phyloP scores from a whole-genome alignment of 2,888 invertebrate genomes.

The Coelopa pilipes region DNA sequence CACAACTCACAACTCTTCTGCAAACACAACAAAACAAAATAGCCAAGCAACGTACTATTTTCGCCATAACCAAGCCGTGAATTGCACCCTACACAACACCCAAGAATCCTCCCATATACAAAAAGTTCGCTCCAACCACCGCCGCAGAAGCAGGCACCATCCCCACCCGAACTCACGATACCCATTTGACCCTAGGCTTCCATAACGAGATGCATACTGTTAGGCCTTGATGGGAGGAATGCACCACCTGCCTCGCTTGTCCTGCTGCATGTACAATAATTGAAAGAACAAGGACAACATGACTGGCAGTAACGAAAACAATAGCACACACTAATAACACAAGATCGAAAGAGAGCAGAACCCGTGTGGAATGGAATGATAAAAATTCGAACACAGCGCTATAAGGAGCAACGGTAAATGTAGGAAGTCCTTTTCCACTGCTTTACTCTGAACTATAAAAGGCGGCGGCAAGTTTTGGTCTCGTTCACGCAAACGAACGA shows the following conservation, averaged over 20 bases:
- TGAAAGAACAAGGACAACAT: conserved; percentile 20
- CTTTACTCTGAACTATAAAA: no score
- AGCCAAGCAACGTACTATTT: conserved; percentile 24
- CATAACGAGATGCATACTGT: not conserved
- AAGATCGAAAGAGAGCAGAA: no score
- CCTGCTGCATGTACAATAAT: conserved; percentile 12
- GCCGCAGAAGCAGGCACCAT: conserved; percentile 8
- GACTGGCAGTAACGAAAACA: not conserved
- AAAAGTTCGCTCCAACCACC: not conserved
- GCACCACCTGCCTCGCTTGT: not conserved
- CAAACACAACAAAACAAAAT: conserved; percentile 37
- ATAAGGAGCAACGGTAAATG: no score
- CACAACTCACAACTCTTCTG: conserved; percentile 38
- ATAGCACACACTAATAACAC: not conserved
- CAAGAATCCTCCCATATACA: no score
- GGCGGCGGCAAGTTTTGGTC: no score
- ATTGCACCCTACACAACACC: conserved; percentile 1
- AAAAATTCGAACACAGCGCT: no score
- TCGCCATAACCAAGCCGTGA: conserved; percentile 17
- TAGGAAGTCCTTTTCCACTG: no score
- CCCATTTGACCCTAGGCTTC: not conserved
- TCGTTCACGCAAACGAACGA: no score
- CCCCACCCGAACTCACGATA: not conserved
- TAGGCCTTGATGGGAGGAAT: not conserved
- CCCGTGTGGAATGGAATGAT: no score